Evolutionary conservation across 53 echinoderm and acorn worm species (phyloP).

Genomic region (Mesocentrotus franciscanus): DNA sequence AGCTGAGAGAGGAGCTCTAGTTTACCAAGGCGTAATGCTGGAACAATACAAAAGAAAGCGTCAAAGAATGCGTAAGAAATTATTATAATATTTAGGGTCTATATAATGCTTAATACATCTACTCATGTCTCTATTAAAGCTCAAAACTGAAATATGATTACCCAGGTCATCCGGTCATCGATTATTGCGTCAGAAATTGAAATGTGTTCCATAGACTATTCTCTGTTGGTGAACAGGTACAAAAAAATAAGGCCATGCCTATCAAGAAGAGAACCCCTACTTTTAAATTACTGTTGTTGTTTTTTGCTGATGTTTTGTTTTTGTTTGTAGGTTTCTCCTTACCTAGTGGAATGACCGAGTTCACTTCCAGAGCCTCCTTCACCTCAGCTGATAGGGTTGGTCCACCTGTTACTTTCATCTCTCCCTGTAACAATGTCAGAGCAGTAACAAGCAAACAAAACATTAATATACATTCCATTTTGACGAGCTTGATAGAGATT

Average conservation of each 20-base stretch:
- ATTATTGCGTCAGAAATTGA: too few relatives aligned
- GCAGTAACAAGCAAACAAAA: background rate
- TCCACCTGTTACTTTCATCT: background rate
- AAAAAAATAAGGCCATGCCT: too few relatives aligned
- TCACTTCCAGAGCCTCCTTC: slow-evolving; percentile 12
- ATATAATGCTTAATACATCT: too few relatives aligned
- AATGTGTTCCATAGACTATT: too few relatives aligned
- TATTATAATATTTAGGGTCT: too few relatives aligned
- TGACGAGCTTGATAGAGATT: background rate
- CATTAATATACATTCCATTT: background rate
- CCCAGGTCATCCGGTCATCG: too few relatives aligned
- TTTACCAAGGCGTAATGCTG: slow-evolving; percentile 38
- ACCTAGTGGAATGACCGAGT: slow-evolving; percentile 51
- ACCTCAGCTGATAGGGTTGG: slow-evolving; percentile 1
- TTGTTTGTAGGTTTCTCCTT: background rate
- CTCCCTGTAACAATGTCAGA: slow-evolving; percentile 6
- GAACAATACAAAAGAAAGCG: background rate
- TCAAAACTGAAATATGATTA: too few relatives aligned
- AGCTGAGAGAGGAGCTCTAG: slow-evolving; percentile 50
- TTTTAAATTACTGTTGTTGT: too few relatives aligned
- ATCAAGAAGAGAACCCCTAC: too few relatives aligned
- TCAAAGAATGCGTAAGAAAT: background rate
- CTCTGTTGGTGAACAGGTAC: too few relatives aligned
- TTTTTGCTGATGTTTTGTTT: too few relatives aligned
- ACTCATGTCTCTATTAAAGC: too few relatives aligned